Conservation (phyloP, 2,888 invertebrate genomes). For the Molorchus minor region DNA sequence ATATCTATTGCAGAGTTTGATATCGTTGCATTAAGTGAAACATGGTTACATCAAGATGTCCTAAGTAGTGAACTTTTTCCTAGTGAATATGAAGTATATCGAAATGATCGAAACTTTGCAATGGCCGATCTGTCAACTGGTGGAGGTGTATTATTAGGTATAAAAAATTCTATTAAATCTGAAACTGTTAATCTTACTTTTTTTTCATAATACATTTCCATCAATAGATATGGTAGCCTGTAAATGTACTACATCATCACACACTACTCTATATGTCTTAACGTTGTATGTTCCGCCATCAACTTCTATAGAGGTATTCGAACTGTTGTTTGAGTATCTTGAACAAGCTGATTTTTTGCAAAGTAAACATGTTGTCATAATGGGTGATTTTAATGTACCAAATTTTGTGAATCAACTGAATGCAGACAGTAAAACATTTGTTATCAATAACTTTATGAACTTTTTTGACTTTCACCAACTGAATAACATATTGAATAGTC, state of each 20-base stretch:
- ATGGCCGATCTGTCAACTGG: neutral
- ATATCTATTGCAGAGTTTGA: conserved; percentile 1
- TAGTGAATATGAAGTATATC: conserved; percentile 1
- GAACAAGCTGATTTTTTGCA: neutral
- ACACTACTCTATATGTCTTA: neutral
- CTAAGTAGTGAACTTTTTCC: conserved; percentile 16
- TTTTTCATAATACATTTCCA: neutral
- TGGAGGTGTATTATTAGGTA: conserved; percentile 16
- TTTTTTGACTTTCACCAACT: conserved; percentile 1
- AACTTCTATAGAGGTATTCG: neutral
- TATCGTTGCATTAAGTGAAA: conserved; percentile 7
- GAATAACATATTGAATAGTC: no score
- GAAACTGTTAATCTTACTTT: neutral
- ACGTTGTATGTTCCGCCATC: conserved; percentile 15
- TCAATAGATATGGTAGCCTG: neutral
- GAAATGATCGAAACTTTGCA: conserved; percentile 11
- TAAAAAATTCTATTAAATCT: conserved; percentile 6
- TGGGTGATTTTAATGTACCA: conserved; percentile 17
- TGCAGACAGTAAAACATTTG: neutral
- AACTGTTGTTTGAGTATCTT: conserved; percentile 8
- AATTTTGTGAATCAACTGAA: neutral
- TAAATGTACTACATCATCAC: conserved; percentile 6
- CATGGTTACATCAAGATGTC: conserved; percentile 5
- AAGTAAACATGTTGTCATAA: conserved; percentile 4
- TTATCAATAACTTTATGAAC: neutral